A percentile compares a stretch with the other conserved stretches of the same genome.
phyloP scores from a whole-genome alignment of 2,113 vertebrate species.

The Coptodon rendalli region DNA sequence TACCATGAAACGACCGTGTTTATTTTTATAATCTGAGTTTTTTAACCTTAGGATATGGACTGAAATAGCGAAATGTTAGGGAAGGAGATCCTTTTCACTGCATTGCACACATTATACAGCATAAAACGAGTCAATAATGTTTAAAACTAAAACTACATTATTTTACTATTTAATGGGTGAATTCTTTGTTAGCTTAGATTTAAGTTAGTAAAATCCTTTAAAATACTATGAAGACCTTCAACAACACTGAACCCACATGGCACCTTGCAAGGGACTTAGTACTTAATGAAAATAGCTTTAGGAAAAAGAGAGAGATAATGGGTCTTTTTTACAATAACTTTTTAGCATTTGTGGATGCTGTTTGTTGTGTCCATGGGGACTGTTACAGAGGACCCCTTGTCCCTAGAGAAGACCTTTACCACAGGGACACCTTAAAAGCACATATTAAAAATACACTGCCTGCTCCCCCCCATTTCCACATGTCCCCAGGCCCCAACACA shows the following conservation, averaged over 20 bases:
- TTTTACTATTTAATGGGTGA: not conserved
- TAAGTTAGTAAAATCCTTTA: not conserved
- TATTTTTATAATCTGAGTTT: not conserved
- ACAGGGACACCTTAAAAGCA: constrained; percentile 71
- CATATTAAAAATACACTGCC: constrained; percentile 71
- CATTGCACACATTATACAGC: not conserved
- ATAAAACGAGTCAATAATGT: not conserved
- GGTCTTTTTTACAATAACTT: not conserved
- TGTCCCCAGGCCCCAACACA: constrained; percentile 57
- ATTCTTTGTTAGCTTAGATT: not conserved
- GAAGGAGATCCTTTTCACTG: not conserved
- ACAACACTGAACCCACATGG: not conserved
- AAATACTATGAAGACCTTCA: not conserved
- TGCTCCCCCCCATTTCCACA: constrained; percentile 39
- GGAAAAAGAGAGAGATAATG: not conserved
- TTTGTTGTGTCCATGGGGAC: constrained; percentile 57
- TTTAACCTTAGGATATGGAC: not conserved
- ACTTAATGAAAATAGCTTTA: constrained; percentile 2
- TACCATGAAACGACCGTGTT: fast-evolving
- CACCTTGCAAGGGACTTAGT: not conserved
- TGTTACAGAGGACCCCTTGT: constrained; percentile 35
- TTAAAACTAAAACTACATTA: not conserved
- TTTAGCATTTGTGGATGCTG: constrained; percentile 41
- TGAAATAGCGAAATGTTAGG: not conserved
- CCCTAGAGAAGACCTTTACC: constrained; percentile 52